Evolutionary conservation across 2,797 vertebrate genomes (phyloP), one percentile per base, ranked within the genome.

Genomic region (Helostoma temminkii): DNA sequence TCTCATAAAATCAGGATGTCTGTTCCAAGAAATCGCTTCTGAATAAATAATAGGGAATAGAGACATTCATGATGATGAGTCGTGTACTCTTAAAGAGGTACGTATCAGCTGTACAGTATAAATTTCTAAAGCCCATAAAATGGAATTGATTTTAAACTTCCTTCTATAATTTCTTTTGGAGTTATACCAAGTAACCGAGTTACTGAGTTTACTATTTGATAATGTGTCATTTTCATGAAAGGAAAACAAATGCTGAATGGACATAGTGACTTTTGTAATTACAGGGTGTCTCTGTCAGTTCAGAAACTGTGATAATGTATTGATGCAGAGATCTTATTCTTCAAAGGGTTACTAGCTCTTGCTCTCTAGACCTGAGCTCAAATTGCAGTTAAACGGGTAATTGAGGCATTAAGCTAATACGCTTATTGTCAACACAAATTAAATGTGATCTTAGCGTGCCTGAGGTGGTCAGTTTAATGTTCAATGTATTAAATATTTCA

Each of bases 191-290:
- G 32, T 63, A 18, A 64, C 22, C 22, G 24, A 63, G 32, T 49
- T 41, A 46, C 52, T 61, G 15, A 49, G 26, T 37, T 42, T 12
- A 6, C 45, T 11, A 45, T 58, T 12, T 60, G 3, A 15, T 59
- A 4, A 62, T 50, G 5, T 59, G 9, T 14, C 16, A 36, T 39
- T 45, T 61, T 78, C 12, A 78, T 77, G 26, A 57, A 54, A 67
- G 64, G n/a, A 60, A 68, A 42, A 55, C 16, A 9, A 22, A 49
- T 46, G 16, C 6, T 37, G 9, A 55, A 16, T 56, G 39, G 15
- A 5, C 12, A 49, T 60, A 55, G 9, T 18, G 12, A 22, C 9
- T 45, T 47, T n/a, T 36, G 9, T 36, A 10, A 53, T 25, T 22
- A 61, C 43, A 26, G 21, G 25, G 11, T 3, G 3, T 56, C 22